These are phyloP conservation scores for Myopa testacea DNA, from an alignment of 2,888 invertebrate genomes.

Conservation along the genomic window DNA sequence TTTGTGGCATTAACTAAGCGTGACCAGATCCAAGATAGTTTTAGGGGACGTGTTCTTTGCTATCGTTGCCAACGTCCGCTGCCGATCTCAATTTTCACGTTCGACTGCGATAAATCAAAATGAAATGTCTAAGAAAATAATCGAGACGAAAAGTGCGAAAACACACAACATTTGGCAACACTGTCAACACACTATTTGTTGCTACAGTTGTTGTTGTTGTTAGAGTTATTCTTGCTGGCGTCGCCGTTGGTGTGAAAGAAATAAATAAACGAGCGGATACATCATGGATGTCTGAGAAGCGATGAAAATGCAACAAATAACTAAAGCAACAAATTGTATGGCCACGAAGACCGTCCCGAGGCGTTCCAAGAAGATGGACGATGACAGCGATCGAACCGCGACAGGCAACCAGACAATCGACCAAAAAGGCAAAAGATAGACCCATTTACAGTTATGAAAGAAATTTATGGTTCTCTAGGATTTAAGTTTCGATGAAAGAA, in stretches of 20 bases:
- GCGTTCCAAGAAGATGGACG: neutral
- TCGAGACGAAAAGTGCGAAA: neutral
- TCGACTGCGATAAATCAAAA: conserved; percentile 41
- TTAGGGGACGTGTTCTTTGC: no score
- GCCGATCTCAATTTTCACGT: conserved; percentile 41
- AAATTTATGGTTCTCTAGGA: neutral
- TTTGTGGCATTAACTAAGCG: no score
- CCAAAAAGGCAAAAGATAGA: neutral
- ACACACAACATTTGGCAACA: neutral
- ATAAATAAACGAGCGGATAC: neutral
- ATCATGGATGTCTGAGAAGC: neutral
- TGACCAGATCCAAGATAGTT: no score
- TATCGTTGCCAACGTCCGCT: neutral
- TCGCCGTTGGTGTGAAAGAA: neutral
- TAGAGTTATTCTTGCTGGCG: neutral
- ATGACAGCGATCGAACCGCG: neutral
- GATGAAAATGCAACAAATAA: neutral
- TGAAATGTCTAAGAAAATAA: conserved; percentile 38
- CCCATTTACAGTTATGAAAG: neutral
- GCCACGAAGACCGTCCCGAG: neutral
- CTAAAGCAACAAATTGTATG: neutral
- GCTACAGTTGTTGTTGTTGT: neutral
- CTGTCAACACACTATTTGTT: neutral
- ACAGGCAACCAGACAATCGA: neutral
- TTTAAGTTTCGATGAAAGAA: neutral